Evolutionary conservation across 2,113 vertebrate genomes (phyloP).

Genomic region (Paratilapia polleni): DNA sequence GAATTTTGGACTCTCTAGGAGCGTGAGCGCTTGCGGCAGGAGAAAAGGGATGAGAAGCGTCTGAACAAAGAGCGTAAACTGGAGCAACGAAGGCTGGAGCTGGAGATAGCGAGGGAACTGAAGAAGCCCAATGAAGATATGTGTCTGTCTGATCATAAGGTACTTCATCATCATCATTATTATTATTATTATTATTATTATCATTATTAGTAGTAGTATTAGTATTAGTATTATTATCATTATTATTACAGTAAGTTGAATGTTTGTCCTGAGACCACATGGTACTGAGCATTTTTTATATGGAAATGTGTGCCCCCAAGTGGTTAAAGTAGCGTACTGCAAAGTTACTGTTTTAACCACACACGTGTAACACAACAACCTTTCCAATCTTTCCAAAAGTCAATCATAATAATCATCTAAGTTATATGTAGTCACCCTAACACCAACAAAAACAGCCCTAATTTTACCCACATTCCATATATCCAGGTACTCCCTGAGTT

Average conservation of each 20-base stretch:
- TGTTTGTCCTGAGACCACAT: constrained; percentile 19
- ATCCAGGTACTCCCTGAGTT: constrained; percentile 92
- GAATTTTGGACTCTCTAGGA: constrained; percentile 83
- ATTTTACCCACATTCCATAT: constrained; percentile 4
- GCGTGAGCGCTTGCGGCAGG: constrained; percentile 95
- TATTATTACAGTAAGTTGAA: not conserved
- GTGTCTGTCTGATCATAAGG: constrained; percentile 98
- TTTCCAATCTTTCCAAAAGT: no score
- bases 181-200: not conserved
- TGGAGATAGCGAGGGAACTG: constrained; percentile 96
- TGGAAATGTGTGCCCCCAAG: constrained; percentile 60
- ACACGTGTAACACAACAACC: not conserved
- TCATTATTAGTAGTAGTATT: not conserved
- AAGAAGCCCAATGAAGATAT: constrained; percentile 99
- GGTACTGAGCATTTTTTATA: constrained; percentile 14
- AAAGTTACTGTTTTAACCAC: not conserved
- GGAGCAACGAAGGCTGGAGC: constrained; percentile 92
- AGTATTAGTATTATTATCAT: not conserved
- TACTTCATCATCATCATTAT: constrained; percentile 58
- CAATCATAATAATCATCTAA: not conserved
- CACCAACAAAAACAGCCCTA: not conserved
- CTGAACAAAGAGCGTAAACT: constrained; percentile 97
- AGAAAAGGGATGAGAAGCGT: constrained; percentile 97
- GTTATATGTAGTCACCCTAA: not conserved
- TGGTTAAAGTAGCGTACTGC: constrained; percentile 57